A percentile compares a stretch with the other conserved stretches of the same genome.
These are phyloP conservation scores for Threskiornis aethiopicus DNA, from an alignment of 2,797 vertebrate genomes.

Conservation along the genomic window DNA sequence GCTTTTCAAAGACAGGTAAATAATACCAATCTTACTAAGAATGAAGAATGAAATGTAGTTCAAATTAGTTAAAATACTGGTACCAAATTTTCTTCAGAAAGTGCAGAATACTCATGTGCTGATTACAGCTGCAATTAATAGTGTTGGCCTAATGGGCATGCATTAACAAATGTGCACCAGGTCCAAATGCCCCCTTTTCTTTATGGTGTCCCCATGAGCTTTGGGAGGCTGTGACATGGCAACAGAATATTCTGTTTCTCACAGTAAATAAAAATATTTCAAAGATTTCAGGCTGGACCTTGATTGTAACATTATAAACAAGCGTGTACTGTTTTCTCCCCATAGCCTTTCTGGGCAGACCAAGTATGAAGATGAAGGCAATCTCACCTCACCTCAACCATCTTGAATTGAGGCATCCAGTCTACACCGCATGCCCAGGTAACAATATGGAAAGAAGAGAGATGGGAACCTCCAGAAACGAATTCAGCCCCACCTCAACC, in stretches of 20 bases:
- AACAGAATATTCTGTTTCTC: background rate
- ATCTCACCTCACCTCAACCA: background rate
- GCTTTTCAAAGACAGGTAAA: constrained; percentile 9
- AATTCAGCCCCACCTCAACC: background rate
- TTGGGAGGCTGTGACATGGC: background rate
- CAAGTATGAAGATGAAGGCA: background rate
- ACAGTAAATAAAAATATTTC: background rate
- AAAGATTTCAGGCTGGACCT: background rate
- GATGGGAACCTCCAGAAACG: background rate
- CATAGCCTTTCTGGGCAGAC: background rate
- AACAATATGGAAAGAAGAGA: background rate
- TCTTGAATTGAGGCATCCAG: background rate
- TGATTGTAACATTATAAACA: background rate
- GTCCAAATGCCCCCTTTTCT: background rate
- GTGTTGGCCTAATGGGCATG: background rate
- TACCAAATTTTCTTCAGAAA: background rate
- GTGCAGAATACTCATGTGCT: background rate
- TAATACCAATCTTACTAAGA: background rate
- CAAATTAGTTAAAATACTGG: background rate
- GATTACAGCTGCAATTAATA: background rate
- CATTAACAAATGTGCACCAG: background rate
- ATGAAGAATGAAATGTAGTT: background rate
- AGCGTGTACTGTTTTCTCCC: background rate
- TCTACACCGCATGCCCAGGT: background rate
- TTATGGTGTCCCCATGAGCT: background rate